Base-by-base conservation (phyloP, 2,888 invertebrate genomes). In the Flexamia atlantica region DNA sequence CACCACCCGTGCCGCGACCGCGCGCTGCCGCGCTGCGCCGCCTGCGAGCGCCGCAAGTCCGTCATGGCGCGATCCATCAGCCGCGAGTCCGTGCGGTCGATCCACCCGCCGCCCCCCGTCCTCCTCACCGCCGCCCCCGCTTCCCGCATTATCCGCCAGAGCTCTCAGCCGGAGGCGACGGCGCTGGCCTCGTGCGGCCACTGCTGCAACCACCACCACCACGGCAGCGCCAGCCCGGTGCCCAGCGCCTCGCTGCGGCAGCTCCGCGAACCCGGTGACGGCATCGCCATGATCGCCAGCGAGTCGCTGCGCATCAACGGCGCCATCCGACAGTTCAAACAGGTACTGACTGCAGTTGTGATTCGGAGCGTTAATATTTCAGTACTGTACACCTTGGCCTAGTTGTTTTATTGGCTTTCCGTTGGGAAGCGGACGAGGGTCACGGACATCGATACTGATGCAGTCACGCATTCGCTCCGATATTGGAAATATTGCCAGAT, bases 231-330 rank as follows among this genome's bases (percentile, higher is more conserved):
- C 81, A 88, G 90, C 88, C 87, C 94, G 84, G 94, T 94, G 88
- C 95, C 96, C 86, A 97, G 96, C 91, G 95, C 96, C 89, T 97
- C 97, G 57, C 91, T 97, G 89, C 95, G 97, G 89, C 97, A 97
- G 90, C 92, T 97, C 83, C 93, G 96, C 87, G 95, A 95, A 91
- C 94, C 95, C 70, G 94, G 94, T 86, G 97, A 97, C 89, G 96
- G 97, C 87, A 96, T 98, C 86, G 98, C 98, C 74, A 97, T 97
- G 89, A 98, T 99, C 89, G 98, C 98, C 28, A 97, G 97, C 80
- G 98, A 98, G 91, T 98, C 98, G 84, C 93, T 98, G 88, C 93
- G 98, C 89, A 97, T 98, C 91, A 98, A 98, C 92, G 99, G 98
- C 87, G 98, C 98, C 89, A 97, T 98, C 93, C 94, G 97, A 88